Percentiles rank a stretch among this genome's conserved stretches.
These are phyloP conservation scores for Gari tellinella DNA, from an alignment of 2,888 invertebrate genomes.

Conservation along the genomic window DNA sequence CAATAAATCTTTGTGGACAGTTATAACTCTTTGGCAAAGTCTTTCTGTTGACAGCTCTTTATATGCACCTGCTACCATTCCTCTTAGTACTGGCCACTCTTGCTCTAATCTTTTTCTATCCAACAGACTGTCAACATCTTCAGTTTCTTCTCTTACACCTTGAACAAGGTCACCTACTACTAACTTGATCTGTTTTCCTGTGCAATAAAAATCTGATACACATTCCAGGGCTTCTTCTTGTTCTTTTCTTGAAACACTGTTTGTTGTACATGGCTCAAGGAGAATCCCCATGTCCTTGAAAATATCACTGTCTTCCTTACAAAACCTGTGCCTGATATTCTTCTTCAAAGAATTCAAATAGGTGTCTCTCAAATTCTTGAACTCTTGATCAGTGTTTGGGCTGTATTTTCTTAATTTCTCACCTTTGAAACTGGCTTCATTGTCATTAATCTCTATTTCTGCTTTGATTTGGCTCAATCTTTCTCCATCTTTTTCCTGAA, in stretches of 20 bases:
- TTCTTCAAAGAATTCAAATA: not conserved
- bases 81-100: slow-evolving; percentile 15
- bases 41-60: not conserved
- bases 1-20: not conserved
- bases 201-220: not conserved
- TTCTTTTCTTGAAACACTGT: not conserved
- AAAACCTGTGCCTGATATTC: too few species aligned
- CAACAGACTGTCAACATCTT: not conserved
- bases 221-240: not conserved
- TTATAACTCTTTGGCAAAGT: slow-evolving; percentile 5
- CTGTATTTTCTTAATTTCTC: slow-evolving; percentile 10
- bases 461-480: not conserved
- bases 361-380: slow-evolving; percentile 1
- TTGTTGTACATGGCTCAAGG: not conserved
- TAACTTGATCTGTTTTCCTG: too few species aligned
- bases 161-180: slow-evolving; percentile 3
- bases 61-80: slow-evolving; percentile 19
- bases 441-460: slow-evolving; percentile 3
- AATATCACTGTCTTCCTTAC: slow-evolving; percentile 1
- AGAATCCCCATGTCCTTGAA: not conserved
- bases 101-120: slow-evolving; percentile 1
- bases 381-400: not conserved
- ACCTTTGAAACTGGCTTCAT: slow-evolving; percentile 6
- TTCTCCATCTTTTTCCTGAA: too few species aligned
- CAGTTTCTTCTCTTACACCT: not conserved